Base-by-base conservation (phyloP, 2,113 vertebrate species). In the Scomber scombrus region DNA sequence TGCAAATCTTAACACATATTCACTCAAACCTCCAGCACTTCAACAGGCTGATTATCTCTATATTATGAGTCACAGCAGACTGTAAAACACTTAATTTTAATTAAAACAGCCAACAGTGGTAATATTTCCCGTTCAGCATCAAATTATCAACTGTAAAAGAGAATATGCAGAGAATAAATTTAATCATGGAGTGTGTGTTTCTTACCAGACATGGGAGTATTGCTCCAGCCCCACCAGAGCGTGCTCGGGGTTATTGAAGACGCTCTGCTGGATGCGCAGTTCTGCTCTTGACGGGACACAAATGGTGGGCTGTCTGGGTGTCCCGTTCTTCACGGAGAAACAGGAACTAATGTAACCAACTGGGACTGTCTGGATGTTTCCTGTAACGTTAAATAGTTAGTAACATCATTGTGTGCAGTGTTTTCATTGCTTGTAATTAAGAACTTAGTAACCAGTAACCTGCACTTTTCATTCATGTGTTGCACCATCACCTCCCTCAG, bases 131-230 rank as follows among this genome's bases (percentile, higher is more conserved):
- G 15, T 13, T 26, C 1, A 52, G 23, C 5, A 11, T 29, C 12
- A 29, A 8, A 46, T 9, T 18, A 4, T 29, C 7, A 4, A 45
- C 8, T 58, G 18, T 40, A 40, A 9, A 26, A 16, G 12, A 47
- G 23, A 26, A 26, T 21, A 9, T 19, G 16, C n/a, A 52, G 0
- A 52, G 11, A 64, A 31, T 2, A 47, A 31, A 2, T n/a, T 0
- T 16, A 15, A 26, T 26, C 23, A 26, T 26, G 23, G 23, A 26
- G 46, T 46, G 4, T 16, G 54, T 54, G 21, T 40, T n/a, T 74
- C 94, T 83, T 93, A 97, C 97, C 97, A 97, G 73, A 97, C 95
- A 72, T 97, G 96, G 2, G 97, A 97, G 93, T 95, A 97, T 2
- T 96, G 94, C 31, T 97, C 93, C 65, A 97, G 92, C 12, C 97